A percentile compares a stretch with the other conserved stretches of the same genome.
Evolutionary conservation across 2,797 vertebrate species (phyloP).

Genomic region (Eulemur albifrons): DNA sequence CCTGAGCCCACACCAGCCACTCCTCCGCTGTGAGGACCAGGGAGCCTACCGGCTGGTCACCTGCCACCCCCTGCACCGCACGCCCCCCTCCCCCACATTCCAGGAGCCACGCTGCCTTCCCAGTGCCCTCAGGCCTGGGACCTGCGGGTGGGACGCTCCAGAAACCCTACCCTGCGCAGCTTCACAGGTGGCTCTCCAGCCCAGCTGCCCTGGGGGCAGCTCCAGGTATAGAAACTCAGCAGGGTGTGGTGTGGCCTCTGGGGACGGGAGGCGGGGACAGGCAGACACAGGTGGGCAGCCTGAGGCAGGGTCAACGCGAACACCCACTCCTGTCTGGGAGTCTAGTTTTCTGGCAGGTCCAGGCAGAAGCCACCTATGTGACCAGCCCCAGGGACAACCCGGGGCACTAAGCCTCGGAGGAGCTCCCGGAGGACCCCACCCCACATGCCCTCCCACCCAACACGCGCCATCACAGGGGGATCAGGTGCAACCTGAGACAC

Average conservation of each 20-base stretch:
- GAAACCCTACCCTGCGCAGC: not conserved
- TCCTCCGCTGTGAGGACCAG: not conserved
- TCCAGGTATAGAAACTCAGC: not conserved
- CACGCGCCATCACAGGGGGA: not conserved
- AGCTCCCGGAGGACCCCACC: too few species aligned
- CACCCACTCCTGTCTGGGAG: accelerated
- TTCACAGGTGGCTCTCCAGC: not conserved
- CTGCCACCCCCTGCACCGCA: too few species aligned
- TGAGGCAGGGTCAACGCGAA: too few species aligned
- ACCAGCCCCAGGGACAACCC: not conserved
- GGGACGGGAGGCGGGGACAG: too few species aligned
- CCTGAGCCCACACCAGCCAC: not conserved
- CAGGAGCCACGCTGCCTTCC: not conserved
- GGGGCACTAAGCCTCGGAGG: not conserved
- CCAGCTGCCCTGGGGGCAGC: not conserved
- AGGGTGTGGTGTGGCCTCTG: too few species aligned
- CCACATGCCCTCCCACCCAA: too few species aligned
- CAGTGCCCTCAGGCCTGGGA: not conserved
- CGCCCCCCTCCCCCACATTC: not conserved
- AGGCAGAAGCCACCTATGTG: not conserved
- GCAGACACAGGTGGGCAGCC: too few species aligned
- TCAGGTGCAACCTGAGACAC: not conserved
- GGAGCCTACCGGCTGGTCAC: not conserved
- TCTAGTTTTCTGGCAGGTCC: not conserved
- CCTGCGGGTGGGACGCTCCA: not conserved